These are phyloP conservation scores for Drosophila antonietae DNA, from an alignment of 2,888 invertebrate genomes.

Conservation along the genomic window DNA sequence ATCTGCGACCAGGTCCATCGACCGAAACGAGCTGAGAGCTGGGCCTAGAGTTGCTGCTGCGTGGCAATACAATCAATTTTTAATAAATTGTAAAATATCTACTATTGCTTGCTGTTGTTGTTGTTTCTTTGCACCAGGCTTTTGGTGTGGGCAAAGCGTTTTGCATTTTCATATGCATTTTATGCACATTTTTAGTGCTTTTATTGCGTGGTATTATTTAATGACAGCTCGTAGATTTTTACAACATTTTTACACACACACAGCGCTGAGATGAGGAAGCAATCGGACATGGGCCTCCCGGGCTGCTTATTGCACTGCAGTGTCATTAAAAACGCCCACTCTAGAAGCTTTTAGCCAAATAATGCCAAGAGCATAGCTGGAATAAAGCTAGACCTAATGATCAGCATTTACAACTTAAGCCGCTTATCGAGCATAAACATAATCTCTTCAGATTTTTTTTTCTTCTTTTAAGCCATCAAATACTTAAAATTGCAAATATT, in stretches of 20 bases:
- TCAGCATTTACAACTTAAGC: slow-evolving; percentile 12
- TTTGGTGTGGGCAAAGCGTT: slow-evolving; percentile 61
- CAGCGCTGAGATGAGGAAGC: slow-evolving; percentile 44
- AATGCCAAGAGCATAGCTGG: not conserved
- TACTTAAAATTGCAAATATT: not conserved
- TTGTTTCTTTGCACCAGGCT: slow-evolving; percentile 14
- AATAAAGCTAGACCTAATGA: not conserved
- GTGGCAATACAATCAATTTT: slow-evolving; percentile 78
- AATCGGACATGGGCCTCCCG: slow-evolving; percentile 19
- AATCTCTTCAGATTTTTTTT: not conserved
- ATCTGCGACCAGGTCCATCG: slow-evolving; percentile 25
- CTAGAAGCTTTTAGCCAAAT: slow-evolving; percentile 18
- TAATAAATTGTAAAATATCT: slow-evolving; percentile 74
- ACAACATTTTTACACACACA: slow-evolving; percentile 41
- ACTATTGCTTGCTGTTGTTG: slow-evolving; percentile 14
- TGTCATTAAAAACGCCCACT: slow-evolving; percentile 10
- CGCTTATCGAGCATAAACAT: slow-evolving; percentile 5
- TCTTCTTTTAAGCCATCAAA: not conserved
- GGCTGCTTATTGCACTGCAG: slow-evolving; percentile 11
- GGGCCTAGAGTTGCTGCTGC: slow-evolving; percentile 53
- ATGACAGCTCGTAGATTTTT: slow-evolving; percentile 64
- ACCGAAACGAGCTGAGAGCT: slow-evolving; percentile 30
- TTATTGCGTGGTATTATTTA: slow-evolving; percentile 73
- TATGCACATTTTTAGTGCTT: slow-evolving; percentile 48
- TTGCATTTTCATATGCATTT: slow-evolving; percentile 71